Percentiles rank a stretch among this genome's conserved stretches.
Evolutionary conservation across 2,888 invertebrate species (phyloP).

Genomic region (Agrotis clavis): DNA sequence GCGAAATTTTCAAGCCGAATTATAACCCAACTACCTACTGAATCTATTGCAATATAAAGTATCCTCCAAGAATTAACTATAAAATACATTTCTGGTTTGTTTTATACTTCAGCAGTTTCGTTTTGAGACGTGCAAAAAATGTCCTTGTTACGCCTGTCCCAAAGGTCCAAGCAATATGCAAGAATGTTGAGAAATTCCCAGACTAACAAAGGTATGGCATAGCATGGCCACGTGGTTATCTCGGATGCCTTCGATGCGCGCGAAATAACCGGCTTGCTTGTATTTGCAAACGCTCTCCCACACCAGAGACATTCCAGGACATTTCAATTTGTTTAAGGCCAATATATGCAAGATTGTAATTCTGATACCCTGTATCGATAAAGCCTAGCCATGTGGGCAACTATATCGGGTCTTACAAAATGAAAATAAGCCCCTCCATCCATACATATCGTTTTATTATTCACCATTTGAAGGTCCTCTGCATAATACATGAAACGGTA

Average conservation of each 20-base stretch:
- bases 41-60: not conserved
- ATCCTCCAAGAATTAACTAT: not conserved
- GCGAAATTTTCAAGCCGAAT: not conserved
- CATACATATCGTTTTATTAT: conserved; percentile 46
- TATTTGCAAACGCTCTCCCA: conserved; percentile 45
- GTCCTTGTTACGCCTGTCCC: not conserved
- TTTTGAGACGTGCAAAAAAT: not conserved
- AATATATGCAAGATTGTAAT: conserved; percentile 31
- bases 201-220: conserved; percentile 36
- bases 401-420: conserved; percentile 4
- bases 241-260: conserved; percentile 46
- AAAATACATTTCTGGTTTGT: not conserved
- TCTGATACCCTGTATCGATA: conserved; percentile 15
- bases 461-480: conserved; percentile 26
- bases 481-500: conserved; percentile 26
- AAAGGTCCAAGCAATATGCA: conserved; percentile 29
- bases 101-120: not conserved
- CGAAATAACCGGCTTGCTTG: conserved; percentile 50
- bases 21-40: too few relatives aligned
- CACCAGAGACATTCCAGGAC: conserved; percentile 39
- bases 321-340: conserved; percentile 47
- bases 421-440: conserved; percentile 15
- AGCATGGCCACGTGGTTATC: conserved; percentile 38
- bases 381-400: conserved; percentile 26
- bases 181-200: conserved; percentile 44